These are phyloP conservation scores for Delia radicum DNA, from an alignment of 1,140 invertebrate species.

Conservation along the genomic window DNA sequence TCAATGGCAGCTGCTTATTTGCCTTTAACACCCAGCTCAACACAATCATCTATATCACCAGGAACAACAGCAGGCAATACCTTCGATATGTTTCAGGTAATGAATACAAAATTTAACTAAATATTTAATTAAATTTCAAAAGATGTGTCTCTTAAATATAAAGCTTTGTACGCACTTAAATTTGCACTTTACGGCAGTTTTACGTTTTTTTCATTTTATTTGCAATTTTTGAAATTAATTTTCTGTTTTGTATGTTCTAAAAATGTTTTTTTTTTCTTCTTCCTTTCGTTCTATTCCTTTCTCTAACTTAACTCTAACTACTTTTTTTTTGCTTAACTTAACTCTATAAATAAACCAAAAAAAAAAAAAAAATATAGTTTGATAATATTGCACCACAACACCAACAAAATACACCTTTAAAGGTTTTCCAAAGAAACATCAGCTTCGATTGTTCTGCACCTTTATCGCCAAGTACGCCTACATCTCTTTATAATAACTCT, in stretches of 20 bases:
- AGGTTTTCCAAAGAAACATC: conserved; percentile 57
- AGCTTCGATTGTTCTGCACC: conserved; percentile 58
- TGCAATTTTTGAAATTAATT: background rate
- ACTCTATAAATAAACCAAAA: conserved; percentile 34
- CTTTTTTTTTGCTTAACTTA: conserved; percentile 29
- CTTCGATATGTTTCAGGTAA: conserved; percentile 54
- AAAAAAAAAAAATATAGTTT: conserved; percentile 45
- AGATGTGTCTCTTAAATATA: background rate
- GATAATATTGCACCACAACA: conserved; percentile 50
- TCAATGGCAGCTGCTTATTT: conserved; percentile 33
- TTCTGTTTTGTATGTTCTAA: background rate
- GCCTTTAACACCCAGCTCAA: conserved; percentile 52
- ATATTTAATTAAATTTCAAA: background rate
- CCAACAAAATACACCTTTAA: conserved; percentile 55
- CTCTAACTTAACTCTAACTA: conserved; percentile 34
- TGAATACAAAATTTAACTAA: background rate
- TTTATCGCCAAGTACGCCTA: conserved; percentile 60
- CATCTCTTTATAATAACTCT: conserved; percentile 58
- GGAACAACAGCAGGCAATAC: conserved; percentile 40
- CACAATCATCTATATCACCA: conserved; percentile 51
- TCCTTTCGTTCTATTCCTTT: background rate
- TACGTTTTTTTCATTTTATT: background rate
- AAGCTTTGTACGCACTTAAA: background rate
- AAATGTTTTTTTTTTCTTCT: background rate
- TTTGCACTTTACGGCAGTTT: background rate